phyloP scores from a whole-genome alignment of 2,797 vertebrate species.

The Steatocranus sp. region DNA sequence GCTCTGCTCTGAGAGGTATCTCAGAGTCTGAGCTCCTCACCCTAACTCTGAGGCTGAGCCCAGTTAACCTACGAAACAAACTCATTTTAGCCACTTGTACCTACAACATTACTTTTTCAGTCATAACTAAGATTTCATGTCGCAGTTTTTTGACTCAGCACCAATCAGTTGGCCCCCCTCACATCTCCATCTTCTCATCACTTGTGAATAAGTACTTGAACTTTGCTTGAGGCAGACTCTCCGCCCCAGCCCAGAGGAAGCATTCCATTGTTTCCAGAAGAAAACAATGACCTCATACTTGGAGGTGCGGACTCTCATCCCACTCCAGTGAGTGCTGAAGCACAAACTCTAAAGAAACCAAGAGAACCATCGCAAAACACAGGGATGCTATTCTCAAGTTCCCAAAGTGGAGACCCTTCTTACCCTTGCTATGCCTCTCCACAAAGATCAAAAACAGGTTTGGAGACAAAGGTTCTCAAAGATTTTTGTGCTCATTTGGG shows the following conservation, averaged over 20 bases:
- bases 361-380: accelerated
- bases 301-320: accelerated
- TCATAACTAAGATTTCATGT: neutral
- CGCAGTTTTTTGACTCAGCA: neutral
- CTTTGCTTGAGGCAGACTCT: neutral
- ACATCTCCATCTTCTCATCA: neutral
- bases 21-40: neutral
- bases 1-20: neutral
- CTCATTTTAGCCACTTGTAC: neutral
- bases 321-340: neutral
- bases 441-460: neutral
- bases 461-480: accelerated
- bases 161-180: neutral
- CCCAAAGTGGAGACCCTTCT: neutral
- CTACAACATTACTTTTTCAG: neutral
- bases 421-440: neutral
- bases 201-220: neutral
- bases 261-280: neutral
- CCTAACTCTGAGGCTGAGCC: neutral
- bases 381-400: neutral
- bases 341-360: neutral
- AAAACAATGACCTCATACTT: neutral
- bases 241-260: neutral
- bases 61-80: neutral
- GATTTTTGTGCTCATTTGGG: neutral